Base-by-base conservation (phyloP, 2,888 invertebrate species). In the Drosophila fungiperda region DNA sequence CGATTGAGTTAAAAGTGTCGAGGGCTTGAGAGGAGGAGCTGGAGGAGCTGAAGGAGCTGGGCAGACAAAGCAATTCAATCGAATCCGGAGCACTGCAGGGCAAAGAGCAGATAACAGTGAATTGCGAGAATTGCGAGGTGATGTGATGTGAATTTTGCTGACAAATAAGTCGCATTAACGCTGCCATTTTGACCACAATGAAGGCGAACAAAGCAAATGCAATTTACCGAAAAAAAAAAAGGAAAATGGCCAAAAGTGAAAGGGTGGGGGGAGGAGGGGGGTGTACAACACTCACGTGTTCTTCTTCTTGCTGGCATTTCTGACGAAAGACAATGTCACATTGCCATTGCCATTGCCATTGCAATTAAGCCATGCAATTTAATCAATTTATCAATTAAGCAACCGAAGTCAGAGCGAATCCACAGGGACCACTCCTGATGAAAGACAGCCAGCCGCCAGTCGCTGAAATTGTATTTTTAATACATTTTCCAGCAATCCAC, bases 311-410 rank as follows among this genome's bases (percentile, higher is more conserved):
- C n/a, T 63, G 65, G 60, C 68, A 73, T 50, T 57, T 67, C 67
- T 67, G 67, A 72, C 48, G 57, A 72, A 76, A 76, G 80, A 80
- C 80, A 75, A 78, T 42, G 20, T 68, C 67, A 38, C 63, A 75
- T 52, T 72, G 72, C 65, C 80, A 42, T 72, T 68, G 67, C 38
- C 63, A 74, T 52, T 70, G 72, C 67, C 80, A 42, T n/a, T 72
- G 83, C 82, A 85, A 87, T 89, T 87, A 89, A 85, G 83, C 63
- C 70, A 38, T 80, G 86, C 83, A 87, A 87, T 89, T 89, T 83
- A 85, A 89, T 89, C 89, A 87, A 87, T 89, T 87, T 87, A 87
- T 78, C 87, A 89, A 87, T 87, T 86, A 87, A 82, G 76, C 76
- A 23, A 15, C 26, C 42, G 23, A 40, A n/a, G 38, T 42, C 29